Conservation (phyloP, 2,113 vertebrate genomes). For the rat (Rattus norvegicus) region GRCr8 NC_086020.1:193939501-193940000, state of each 20-base stretch:
- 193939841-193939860: conserved; percentile 94
- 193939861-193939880: conserved; percentile 61
- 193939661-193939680: conserved; percentile 66
- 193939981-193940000: conserved; percentile 89
- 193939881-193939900: conserved; percentile 86
- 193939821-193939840: conserved; percentile 91
- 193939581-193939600: conserved; percentile 81
- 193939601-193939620: conserved; percentile 76
- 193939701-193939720: conserved; percentile 83
- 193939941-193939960: conserved; percentile 86
- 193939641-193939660: background rate
- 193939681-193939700: conserved; percentile 69
- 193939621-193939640: conserved; percentile 75
- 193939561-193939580: conserved; percentile 68
- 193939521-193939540: conserved; percentile 82
- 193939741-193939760: conserved; percentile 83
- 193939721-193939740: conserved; percentile 82
- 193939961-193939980: conserved; percentile 90
- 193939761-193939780: conserved; percentile 84
- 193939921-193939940: conserved; percentile 92
- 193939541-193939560: conserved; percentile 78
- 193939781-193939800: conserved; percentile 91
- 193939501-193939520: conserved; percentile 75
- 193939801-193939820: conserved; percentile 94
- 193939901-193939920: conserved; percentile 92